Evolutionary conservation across 2,888 invertebrate species (phyloP), one percentile per base, ranked within the genome.

Genomic region (Leucoptera coffeella): DNA sequence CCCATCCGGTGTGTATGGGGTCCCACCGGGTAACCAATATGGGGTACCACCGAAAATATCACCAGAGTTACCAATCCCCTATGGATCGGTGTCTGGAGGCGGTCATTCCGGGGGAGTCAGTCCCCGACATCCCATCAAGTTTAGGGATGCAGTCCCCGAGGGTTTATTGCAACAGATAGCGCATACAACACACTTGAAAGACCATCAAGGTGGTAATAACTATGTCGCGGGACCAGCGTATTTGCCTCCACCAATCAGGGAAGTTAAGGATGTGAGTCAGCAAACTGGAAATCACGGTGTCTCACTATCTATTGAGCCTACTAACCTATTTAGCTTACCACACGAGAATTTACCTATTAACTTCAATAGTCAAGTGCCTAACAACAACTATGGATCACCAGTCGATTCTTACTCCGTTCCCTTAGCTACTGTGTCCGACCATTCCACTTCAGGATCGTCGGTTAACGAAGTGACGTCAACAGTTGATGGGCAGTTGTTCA

Each of bases 71-170:
- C 64, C 72, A 0, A 47, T 71, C 2, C 62, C 67, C 0, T 69
- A 67, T 27, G 71, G 71, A 0, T 45, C 54, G 1, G 47, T 53
- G 27, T 62, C 71, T 0, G 69, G 71, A 4, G 69, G 71, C 0
- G 59, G 60, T 0, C 57, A 58, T 33, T 45, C 64, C 0, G 65
- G 72, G 2, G 57, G 62, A 2, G 54, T 46, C 25, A 47, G 48
- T 1, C 77, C 78, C 1, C 69, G 65, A 41, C 71, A 72, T 15
- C 86, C 87, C 0, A 74, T 85, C 4, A 75, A 80, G 35, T 85
- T 84, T 49, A 73, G 84, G 23, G 81, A 84, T n/a, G 77, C 82
- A 0, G 81, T 87, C 0, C 85, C 85, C 1, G 67, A 75, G 26
- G 83, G 82, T 1, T 51, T 87, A 4, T 56, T 85, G 3, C 74